Percentiles rank a stretch among this genome's conserved stretches.
Conservation (phyloP, 2,113 vertebrate genomes). For the Plecturocebus donacophilus region DNA sequence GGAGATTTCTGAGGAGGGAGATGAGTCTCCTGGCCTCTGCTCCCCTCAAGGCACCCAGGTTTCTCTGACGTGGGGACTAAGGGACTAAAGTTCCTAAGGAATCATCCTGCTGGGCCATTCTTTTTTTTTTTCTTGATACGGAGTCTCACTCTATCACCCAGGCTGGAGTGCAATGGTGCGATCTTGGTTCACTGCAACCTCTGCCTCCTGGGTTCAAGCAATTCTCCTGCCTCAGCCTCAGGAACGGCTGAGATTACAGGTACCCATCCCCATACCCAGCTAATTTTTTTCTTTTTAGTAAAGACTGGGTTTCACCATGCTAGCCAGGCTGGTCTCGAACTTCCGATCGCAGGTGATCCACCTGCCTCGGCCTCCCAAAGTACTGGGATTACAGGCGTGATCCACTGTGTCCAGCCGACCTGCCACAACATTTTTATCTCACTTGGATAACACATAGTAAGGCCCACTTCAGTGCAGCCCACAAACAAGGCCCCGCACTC, state of each 20-base stretch:
- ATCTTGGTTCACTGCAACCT: not conserved
- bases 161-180: not conserved
- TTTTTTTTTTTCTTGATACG: not conserved
- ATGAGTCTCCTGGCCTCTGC: not conserved
- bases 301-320: not conserved
- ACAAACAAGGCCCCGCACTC: not conserved
- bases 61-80: not conserved
- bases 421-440: too few relatives aligned
- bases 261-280: accelerated
- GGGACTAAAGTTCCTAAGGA: not conserved
- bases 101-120: not conserved
- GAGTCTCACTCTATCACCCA: not conserved
- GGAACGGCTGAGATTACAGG: not conserved
- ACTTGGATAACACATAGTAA: not conserved
- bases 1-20: not conserved
- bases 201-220: not conserved
- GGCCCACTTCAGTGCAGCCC: not conserved
- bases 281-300: not conserved
- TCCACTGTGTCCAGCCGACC: not conserved
- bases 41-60: not conserved
- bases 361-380: not conserved
- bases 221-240: not conserved
- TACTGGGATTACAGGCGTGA: not conserved
- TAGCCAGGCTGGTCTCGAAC: not conserved
- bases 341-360: not conserved